These are phyloP conservation scores for Napeogenes sylphis DNA, from an alignment of 2,888 invertebrate species.

Conservation along the genomic window DNA sequence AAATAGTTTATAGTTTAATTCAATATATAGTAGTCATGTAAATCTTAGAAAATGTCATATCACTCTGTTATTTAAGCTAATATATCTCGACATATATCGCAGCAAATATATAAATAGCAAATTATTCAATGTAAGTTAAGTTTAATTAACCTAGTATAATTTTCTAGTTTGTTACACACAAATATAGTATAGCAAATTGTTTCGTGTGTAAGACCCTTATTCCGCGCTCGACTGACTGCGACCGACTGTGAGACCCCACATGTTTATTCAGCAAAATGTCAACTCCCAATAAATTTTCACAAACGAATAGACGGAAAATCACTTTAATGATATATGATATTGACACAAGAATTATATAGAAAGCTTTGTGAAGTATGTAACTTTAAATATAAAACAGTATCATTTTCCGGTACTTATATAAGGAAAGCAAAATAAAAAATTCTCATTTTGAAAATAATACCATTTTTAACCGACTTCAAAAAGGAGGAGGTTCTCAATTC, in stretches of 20 bases:
- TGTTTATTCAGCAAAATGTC: slow-evolving; percentile 14
- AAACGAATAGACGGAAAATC: slow-evolving; percentile 17
- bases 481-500: too few species aligned
- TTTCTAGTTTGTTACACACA: slow-evolving; percentile 3
- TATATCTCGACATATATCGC: too few species aligned
- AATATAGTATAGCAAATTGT: slow-evolving; percentile 1
- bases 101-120: too few species aligned
- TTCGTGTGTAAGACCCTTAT: slow-evolving; percentile 5
- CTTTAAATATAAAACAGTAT: too few species aligned
- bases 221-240: slow-evolving; percentile 6
- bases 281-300: slow-evolving; percentile 18
- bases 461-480: too few species aligned
- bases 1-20: too few species aligned
- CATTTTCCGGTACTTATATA: too few species aligned
- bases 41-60: too few species aligned
- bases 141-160: neutral
- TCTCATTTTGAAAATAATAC: too few species aligned
- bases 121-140: neutral
- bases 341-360: neutral
- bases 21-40: too few species aligned
- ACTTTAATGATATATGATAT: slow-evolving; percentile 17
- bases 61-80: too few species aligned
- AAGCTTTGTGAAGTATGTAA: neutral
- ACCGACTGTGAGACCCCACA: slow-evolving; percentile 12
- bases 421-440: too few species aligned